phyloP scores from a whole-genome alignment of 2,797 vertebrate genomes.

The Allobates femoralis region DNA sequence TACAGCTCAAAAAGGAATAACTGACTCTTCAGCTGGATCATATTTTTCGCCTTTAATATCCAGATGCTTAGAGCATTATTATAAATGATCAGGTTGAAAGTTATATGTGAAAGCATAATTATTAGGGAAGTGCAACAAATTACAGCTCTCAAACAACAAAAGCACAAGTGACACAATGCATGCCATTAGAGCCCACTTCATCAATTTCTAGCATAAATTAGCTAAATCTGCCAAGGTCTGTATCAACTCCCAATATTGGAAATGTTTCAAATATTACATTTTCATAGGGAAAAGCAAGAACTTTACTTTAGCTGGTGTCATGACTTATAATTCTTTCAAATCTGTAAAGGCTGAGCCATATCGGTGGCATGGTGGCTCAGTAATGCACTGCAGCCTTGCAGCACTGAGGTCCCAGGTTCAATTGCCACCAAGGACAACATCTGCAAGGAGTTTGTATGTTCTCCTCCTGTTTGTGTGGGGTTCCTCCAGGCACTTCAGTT shows the following conservation, averaged over 20 bases:
- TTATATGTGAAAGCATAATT: background rate
- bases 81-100: slow-evolving; percentile 23
- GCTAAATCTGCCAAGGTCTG: background rate
- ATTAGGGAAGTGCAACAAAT: background rate
- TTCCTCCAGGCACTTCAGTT: no score
- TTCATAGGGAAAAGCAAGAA: background rate
- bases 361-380: no score
- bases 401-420: no score
- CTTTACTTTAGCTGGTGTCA: background rate
- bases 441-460: no score
- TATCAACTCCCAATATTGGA: background rate
- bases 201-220: slow-evolving; percentile 15
- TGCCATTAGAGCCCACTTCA: background rate
- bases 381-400: no score
- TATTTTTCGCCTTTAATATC: background rate
- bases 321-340: no score
- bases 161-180: background rate
- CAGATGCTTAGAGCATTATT: background rate
- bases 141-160: background rate
- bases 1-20: slow-evolving; percentile 17
- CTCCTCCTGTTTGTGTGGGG: no score
- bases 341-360: no score
- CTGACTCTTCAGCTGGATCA: background rate
- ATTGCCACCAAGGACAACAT: no score
- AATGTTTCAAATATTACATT: background rate